Conservation (phyloP, 2,888 invertebrate genomes). For the Andrena haemorrhoa region DNA sequence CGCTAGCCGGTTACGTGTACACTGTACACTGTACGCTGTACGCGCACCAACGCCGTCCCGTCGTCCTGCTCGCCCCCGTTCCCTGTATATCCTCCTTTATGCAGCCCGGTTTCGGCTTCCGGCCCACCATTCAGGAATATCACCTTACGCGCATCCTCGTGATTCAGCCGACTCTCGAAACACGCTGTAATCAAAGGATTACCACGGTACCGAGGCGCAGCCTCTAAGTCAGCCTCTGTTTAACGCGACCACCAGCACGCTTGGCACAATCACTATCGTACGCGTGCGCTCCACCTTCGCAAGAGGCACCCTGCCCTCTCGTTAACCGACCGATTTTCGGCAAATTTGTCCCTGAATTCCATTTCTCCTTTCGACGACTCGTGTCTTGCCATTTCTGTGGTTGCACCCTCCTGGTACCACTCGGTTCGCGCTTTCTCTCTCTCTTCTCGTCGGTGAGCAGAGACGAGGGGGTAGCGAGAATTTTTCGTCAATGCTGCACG, state of each 20-base stretch:
- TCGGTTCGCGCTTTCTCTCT: too few species aligned
- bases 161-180: conserved; percentile 68
- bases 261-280: conserved; percentile 46
- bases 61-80: conserved; percentile 19
- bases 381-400: conserved; percentile 5
- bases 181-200: conserved; percentile 72
- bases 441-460: too few species aligned
- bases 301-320: conserved; percentile 28
- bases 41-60: not conserved
- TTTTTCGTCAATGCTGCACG: too few species aligned
- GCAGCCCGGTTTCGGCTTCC: conserved; percentile 77
- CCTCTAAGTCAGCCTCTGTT: conserved; percentile 58
- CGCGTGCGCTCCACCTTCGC: not conserved
- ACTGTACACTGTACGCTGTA: not conserved
- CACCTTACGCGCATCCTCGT: conserved; percentile 76
- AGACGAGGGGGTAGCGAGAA: too few species aligned
- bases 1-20: conserved; percentile 12
- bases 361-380: conserved; percentile 4
- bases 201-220: conserved; percentile 38
- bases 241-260: conserved; percentile 55
- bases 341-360: conserved; percentile 13
- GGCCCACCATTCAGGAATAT: conserved; percentile 79
- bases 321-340: conserved; percentile 27
- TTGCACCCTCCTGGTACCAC: not conserved
- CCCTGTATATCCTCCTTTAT: conserved; percentile 72